Percentiles rank a stretch among this genome's conserved stretches.
phyloP scores from a whole-genome alignment of 1,140 invertebrate species.

The Eriocheir sinensis region DNA sequence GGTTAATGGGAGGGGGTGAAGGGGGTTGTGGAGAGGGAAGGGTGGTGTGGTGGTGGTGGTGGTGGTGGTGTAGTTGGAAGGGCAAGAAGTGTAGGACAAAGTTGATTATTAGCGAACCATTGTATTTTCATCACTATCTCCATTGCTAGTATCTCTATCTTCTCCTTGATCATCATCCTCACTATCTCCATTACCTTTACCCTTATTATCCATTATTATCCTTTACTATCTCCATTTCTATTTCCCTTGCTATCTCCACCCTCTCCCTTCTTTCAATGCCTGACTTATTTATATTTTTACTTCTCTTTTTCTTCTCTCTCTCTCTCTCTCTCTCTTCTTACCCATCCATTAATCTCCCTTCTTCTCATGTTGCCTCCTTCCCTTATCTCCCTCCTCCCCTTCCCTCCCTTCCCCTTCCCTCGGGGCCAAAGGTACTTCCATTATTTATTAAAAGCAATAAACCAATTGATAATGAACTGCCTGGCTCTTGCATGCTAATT shows the following conservation, averaged over 20 bases:
- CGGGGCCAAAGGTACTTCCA: constrained; percentile 28
- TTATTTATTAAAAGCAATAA: constrained; percentile 72
- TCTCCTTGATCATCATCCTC: too few species aligned
- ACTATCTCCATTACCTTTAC: too few species aligned
- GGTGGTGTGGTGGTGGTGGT: not conserved
- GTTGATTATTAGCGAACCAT: too few species aligned
- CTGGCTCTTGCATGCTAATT: constrained; percentile 59
- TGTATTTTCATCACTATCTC: too few species aligned
- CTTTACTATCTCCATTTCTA: not conserved
- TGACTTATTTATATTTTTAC: not conserved
- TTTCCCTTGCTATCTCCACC: not conserved
- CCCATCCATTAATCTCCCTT: constrained; percentile 36
- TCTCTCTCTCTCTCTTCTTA: not conserved
- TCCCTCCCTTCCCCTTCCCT: not conserved
- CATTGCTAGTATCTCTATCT: too few species aligned
- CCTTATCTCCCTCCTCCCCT: not conserved
- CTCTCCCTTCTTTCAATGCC: too few species aligned
- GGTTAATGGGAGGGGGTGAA: not conserved
- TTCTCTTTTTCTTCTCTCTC: not conserved
- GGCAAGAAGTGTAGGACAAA: not conserved
- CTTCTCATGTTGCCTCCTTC: constrained; percentile 9
- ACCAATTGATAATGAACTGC: constrained; percentile 60
- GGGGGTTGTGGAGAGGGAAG: not conserved
- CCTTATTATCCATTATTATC: not conserved
- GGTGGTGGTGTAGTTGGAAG: not conserved